These are phyloP conservation scores for Geodia barretti DNA, from an alignment of 37 sponge, comb jelly and placozoan genomes.

Conservation along the genomic window DNA sequence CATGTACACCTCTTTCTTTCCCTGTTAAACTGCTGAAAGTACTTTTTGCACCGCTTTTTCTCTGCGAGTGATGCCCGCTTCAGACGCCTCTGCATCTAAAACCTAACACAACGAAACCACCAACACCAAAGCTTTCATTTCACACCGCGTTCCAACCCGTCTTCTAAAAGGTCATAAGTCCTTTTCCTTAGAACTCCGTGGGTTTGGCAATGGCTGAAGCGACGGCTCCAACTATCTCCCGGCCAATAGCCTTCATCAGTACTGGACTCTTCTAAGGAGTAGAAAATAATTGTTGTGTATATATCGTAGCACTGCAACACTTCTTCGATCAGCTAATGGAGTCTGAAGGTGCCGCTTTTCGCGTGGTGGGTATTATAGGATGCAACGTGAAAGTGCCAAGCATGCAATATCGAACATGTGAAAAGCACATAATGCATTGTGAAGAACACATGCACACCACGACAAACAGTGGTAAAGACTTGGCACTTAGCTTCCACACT, in stretches of 20 bases:
- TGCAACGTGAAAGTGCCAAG: too few relatives aligned
- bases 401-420: too few relatives aligned
- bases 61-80: background rate
- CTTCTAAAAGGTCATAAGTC: too few relatives aligned
- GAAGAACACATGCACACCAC: too few relatives aligned
- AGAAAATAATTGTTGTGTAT: background rate
- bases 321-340: too few relatives aligned
- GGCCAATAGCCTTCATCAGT: constrained; percentile 62
- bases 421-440: too few relatives aligned
- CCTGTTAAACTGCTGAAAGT: constrained; percentile 73
- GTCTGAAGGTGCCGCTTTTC: too few relatives aligned
- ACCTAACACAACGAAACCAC: constrained; percentile 47
- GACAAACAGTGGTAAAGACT: background rate
- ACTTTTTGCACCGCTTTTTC: constrained; percentile 27
- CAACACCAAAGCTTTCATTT: background rate
- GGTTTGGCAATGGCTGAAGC: constrained; percentile 88
- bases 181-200: constrained; percentile 92
- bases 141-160: too few relatives aligned
- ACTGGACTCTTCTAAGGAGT: constrained; percentile 62
- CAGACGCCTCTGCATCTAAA: constrained; percentile 84
- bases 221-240: constrained; percentile 73
- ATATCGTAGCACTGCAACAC: too few relatives aligned
- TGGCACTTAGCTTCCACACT: too few relatives aligned
- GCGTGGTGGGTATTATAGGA: too few relatives aligned
- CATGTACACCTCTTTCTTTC: constrained; percentile 81